Conservation (phyloP, 1,140 invertebrate genomes). For the Pollicipes pollicipes region DNA sequence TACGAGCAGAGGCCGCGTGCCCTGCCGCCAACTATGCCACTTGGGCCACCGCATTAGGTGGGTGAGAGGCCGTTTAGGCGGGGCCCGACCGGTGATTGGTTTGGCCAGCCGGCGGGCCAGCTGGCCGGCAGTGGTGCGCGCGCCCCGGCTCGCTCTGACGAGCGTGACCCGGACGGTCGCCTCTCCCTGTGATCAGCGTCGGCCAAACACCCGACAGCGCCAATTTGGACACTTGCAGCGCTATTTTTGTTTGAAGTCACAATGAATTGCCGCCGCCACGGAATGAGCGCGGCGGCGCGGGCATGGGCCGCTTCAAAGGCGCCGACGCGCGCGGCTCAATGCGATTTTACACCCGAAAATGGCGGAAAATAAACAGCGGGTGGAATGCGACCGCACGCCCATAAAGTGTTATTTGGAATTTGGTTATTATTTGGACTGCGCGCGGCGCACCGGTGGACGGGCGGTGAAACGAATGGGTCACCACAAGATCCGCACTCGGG, state of each 20-base stretch:
- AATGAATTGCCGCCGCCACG: background rate
- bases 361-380: background rate
- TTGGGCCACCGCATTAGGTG: too few relatives aligned
- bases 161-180: background rate
- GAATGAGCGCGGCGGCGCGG: background rate
- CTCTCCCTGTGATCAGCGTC: background rate
- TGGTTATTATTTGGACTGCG: background rate
- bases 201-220: background rate
- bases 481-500: background rate
- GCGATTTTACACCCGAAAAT: background rate
- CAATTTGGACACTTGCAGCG: constrained; percentile 1
- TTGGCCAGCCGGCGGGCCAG: too few relatives aligned
- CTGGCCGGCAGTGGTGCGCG: too few relatives aligned
- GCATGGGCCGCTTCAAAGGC: background rate
- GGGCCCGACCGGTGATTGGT: too few relatives aligned
- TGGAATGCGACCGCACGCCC: background rate
- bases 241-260: constrained; percentile 1
- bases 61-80: background rate
- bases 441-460: too few relatives aligned
- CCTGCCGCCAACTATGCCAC: too few relatives aligned
- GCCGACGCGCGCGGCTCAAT: background rate
- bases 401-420: constrained; percentile 2
- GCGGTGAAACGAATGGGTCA: background rate
- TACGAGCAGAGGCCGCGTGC: too few relatives aligned
- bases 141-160: too few relatives aligned